phyloP scores from a whole-genome alignment of 2,113 vertebrate species.

The Melanostigma gelatinosum region DNA sequence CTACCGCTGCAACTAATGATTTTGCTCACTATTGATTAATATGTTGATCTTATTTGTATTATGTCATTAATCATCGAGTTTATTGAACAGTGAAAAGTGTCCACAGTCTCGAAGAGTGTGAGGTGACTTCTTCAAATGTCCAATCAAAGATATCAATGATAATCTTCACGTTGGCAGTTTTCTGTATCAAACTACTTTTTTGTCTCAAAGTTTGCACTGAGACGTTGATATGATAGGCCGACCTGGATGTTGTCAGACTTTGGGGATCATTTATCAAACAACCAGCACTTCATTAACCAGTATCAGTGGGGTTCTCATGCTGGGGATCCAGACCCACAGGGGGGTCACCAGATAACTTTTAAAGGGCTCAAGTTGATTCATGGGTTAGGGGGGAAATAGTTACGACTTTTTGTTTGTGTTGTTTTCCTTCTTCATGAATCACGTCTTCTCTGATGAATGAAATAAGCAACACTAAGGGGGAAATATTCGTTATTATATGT shows the following conservation, averaged over 20 bases:
- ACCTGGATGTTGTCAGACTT: neutral
- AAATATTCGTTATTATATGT: neutral
- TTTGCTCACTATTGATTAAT: neutral
- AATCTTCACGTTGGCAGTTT: neutral
- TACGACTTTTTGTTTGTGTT: neutral
- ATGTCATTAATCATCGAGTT: neutral
- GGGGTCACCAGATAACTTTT: neutral
- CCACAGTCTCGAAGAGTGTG: neutral
- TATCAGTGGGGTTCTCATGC: neutral
- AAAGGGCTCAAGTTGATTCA: neutral
- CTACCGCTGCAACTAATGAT: neutral
- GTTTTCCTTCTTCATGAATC: neutral
- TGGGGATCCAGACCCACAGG: neutral
- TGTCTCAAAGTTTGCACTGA: neutral
- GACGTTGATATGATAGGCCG: neutral
- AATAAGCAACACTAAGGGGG: neutral
- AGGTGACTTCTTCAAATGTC: neutral
- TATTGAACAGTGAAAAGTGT: neutral
- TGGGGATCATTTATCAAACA: slow-evolving; percentile 4
- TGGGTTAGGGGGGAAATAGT: neutral
- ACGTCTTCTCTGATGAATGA: neutral
- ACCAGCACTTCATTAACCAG: neutral
- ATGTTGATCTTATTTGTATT: neutral
- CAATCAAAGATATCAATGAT: neutral
- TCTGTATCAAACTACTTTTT: neutral